A percentile compares a stretch with the other conserved stretches of the same genome.
phyloP scores from a whole-genome alignment of 2,113 vertebrate genomes.

The Perca schrenkii region DNA sequence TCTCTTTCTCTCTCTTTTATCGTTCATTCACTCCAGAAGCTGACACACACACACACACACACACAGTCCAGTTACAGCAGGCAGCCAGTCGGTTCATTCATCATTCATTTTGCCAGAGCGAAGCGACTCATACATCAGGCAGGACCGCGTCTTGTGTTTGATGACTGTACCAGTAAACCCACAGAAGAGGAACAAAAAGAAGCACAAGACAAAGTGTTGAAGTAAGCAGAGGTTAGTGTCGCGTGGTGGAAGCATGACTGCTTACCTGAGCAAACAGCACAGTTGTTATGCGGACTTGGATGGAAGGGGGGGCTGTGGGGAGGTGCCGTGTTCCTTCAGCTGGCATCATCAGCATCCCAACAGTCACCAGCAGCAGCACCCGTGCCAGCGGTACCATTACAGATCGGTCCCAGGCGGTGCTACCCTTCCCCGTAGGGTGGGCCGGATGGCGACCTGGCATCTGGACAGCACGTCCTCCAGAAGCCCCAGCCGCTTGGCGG shows the following conservation, averaged over 20 bases:
- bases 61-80: constrained; percentile 47
- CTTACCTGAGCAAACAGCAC: constrained; percentile 87
- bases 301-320: constrained; percentile 70
- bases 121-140: constrained; percentile 53
- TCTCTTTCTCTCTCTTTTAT: constrained; percentile 45
- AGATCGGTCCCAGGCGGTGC: constrained; percentile 50
- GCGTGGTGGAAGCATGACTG: constrained; percentile 82
- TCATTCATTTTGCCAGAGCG: constrained; percentile 42
- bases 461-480: constrained; percentile 80
- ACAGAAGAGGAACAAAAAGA: constrained; percentile 29
- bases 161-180: constrained; percentile 34
- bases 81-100: constrained; percentile 51
- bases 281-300: constrained; percentile 84
- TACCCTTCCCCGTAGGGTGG: constrained; percentile 75
- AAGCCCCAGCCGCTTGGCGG: constrained; percentile 80
- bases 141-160: constrained; percentile 42
- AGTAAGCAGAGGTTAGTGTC: constrained; percentile 31
- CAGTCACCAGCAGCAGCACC: constrained; percentile 44
- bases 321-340: constrained; percentile 83
- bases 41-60: constrained; percentile 34
- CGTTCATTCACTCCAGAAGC: constrained; percentile 48
- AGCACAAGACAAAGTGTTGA: constrained; percentile 27
- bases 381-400: constrained; percentile 66
- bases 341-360: constrained; percentile 71
- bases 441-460: constrained; percentile 75